phyloP scores from a whole-genome alignment of 2,113 vertebrate genomes.

The Brachypodius melanocephalos region DNA sequence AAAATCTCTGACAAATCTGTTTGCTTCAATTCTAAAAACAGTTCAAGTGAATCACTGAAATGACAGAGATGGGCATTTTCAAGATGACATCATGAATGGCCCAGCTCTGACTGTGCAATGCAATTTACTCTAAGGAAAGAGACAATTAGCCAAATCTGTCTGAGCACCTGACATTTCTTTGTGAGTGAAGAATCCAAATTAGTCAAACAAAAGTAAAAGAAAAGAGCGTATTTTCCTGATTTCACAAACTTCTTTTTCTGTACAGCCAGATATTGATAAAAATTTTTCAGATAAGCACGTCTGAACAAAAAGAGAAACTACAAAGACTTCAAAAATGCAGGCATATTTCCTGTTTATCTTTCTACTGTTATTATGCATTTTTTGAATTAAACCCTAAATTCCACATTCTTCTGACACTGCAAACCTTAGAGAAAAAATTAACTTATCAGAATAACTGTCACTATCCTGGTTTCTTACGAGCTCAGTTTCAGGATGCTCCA shows the following conservation, averaged over 20 bases:
- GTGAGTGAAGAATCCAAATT: not conserved
- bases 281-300: not conserved
- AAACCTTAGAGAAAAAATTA: not conserved
- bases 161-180: not conserved
- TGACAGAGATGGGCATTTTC: not conserved
- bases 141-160: conserved; percentile 1
- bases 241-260: not conserved
- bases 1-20: not conserved
- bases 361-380: not conserved
- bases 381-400: not conserved
- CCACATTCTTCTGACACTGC: not conserved
- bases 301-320: not conserved
- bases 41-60: not conserved
- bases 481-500: not conserved
- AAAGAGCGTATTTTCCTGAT: not conserved
- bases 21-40: not conserved
- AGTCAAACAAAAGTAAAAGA: not conserved
- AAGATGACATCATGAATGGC: not conserved
- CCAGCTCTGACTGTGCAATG: not conserved
- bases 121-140: conserved; percentile 11
- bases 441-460: not conserved
- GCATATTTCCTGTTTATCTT: not conserved
- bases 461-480: not conserved
- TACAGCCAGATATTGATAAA: not conserved
- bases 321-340: not conserved